Percentiles rank a stretch among this genome's conserved stretches.
phyloP scores from a whole-genome alignment of 2,113 vertebrate species.

The Gallinago undulata region DNA sequence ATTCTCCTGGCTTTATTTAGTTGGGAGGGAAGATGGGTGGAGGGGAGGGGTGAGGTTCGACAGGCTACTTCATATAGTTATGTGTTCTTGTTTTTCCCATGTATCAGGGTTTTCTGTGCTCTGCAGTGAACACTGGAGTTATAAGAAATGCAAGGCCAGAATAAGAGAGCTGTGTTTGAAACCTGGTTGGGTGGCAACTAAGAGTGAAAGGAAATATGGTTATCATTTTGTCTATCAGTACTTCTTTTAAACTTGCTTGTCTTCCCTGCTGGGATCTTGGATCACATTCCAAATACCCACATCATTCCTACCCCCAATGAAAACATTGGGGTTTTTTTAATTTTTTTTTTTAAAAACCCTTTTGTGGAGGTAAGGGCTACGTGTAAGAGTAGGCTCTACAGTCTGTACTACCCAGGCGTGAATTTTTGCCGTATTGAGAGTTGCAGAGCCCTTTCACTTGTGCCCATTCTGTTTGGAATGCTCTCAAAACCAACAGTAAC shows the following conservation, averaged over 20 bases:
- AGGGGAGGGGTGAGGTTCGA: neutral
- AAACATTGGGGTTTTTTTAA: neutral
- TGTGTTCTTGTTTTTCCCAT: fast-evolving
- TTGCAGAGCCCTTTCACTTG: neutral
- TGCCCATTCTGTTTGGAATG: neutral
- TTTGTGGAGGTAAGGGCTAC: neutral
- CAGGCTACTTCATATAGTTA: neutral
- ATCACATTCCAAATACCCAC: neutral
- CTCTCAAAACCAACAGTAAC: neutral
- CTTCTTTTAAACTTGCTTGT: neutral
- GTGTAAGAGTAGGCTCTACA: neutral
- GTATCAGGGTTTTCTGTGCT: neutral
- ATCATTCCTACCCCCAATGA: neutral
- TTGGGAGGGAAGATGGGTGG: neutral
- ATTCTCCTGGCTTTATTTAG: neutral
- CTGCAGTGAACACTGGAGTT: neutral
- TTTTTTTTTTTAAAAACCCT: neutral
- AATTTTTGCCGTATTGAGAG: neutral
- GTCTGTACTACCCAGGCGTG: neutral
- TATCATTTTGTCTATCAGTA: neutral
- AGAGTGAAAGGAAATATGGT: neutral
- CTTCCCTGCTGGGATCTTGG: neutral
- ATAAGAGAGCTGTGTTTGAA: neutral
- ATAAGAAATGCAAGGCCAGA: neutral
- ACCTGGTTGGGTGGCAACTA: neutral